Base-by-base conservation (phyloP, 2,888 invertebrate species). In the Folsomia manolachei region DNA sequence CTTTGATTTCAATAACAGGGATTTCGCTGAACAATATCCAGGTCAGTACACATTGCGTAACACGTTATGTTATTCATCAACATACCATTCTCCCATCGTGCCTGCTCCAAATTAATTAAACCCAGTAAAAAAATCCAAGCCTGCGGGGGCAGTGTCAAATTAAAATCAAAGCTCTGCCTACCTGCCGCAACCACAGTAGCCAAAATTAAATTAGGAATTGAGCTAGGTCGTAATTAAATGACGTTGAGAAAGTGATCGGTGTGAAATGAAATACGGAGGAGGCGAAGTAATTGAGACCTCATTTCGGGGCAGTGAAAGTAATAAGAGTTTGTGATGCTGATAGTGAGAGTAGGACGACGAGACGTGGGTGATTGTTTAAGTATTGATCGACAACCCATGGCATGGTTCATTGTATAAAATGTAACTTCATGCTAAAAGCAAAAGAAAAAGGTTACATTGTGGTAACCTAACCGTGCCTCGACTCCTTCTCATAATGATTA, bases 1-100 rank as follows among this genome's bases (percentile, higher is more conserved):
- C 63, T 76, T 76, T 76, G 70, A 72, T 72, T 76, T 78, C 72
- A 75, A 76, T 75, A 75, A 78, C 75, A 73, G 70, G 69, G 21
- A 65, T 52, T 63, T 71, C 68, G 73, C 78, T 67, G 78, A 78
- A 25, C 64, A 70, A 53, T 52, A 66, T 52, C 73, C 72, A 72
- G 76, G 76, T 76, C 72, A 71, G 39, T 39, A 14, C 14, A n/a
- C n/a, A n/a, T n/a, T n/a, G n/a, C n/a, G n/a, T n/a, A n/a, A n/a
- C n/a, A n/a, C n/a, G n/a, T n/a, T n/a, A n/a, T n/a, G n/a, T n/a
- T n/a, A n/a, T n/a, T n/a, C n/a, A n/a, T n/a, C n/a, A n/a, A n/a
- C n/a, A n/a, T n/a, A n/a, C n/a, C n/a, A n/a, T n/a, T n/a, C n/a
- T n/a, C n/a, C n/a, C n/a, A n/a, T n/a, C n/a, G n/a, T n/a, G n/a